A percentile compares a stretch with the other conserved stretches of the same genome.
Evolutionary conservation across 2,113 vertebrate species (phyloP).

Genomic region (Gyps fulvus): DNA sequence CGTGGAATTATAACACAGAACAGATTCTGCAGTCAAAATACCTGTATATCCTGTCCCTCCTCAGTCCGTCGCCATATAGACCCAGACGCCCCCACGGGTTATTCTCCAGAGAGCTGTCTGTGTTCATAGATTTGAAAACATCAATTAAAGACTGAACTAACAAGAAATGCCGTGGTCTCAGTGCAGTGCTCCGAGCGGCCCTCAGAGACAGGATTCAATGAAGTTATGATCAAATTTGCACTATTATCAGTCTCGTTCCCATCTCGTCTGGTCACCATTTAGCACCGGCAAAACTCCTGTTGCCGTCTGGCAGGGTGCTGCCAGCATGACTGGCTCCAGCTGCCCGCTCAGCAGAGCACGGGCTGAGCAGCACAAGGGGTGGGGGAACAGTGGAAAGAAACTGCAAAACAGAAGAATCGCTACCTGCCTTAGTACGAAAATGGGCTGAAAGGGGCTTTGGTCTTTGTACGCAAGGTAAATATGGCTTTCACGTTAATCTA

Average conservation of each 20-base stretch:
- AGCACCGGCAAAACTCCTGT: not conserved
- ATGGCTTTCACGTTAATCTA: not conserved
- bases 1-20: not conserved
- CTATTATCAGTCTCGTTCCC: not conserved
- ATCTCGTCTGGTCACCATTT: not conserved
- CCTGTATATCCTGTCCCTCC: not conserved
- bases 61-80: fast-evolving
- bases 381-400: not conserved
- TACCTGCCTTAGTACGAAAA: not conserved
- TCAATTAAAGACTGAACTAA: not conserved
- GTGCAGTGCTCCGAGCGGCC: fast-evolving
- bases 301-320: not conserved
- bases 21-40: not conserved
- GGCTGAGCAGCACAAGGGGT: not conserved
- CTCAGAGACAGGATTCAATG: not conserved
- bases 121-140: not conserved
- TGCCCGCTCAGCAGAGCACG: fast-evolving
- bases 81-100: fast-evolving
- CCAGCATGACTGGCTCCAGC: not conserved
- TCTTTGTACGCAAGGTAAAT: not conserved
- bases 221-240: not conserved
- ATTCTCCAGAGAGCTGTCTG: not conserved
- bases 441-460: not conserved
- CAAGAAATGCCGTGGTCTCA: not conserved
- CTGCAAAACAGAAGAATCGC: not conserved